Conservation (phyloP, 2,888 invertebrate species). For the Drosophila neotestacea region DNA sequence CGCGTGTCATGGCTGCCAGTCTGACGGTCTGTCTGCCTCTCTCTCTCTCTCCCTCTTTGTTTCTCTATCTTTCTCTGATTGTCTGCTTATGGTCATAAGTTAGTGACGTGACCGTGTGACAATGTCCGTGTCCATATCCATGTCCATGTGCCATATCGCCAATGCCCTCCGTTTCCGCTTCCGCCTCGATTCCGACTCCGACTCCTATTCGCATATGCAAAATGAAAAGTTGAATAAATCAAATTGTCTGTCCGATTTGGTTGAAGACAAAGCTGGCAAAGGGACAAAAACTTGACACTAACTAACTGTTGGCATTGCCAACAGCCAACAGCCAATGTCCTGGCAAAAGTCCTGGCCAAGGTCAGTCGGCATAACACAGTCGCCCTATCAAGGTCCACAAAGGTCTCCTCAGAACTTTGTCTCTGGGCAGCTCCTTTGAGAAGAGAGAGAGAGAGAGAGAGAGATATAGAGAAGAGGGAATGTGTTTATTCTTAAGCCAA, state of each 20-base stretch:
- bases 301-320: conserved; percentile 55
- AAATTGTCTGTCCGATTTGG: conserved; percentile 27
- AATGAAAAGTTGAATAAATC: conserved; percentile 61
- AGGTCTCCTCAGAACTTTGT: conserved; percentile 20
- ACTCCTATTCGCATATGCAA: conserved; percentile 55
- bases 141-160: conserved; percentile 8
- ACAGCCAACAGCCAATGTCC: conserved; percentile 11
- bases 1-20: conserved; percentile 19
- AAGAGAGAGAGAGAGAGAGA: neutral
- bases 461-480: neutral
- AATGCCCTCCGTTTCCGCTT: too few species aligned
- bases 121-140: conserved; percentile 15
- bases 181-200: conserved; percentile 6
- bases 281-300: conserved; percentile 61
- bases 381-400: conserved; percentile 1
- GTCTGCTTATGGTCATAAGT: conserved; percentile 39
- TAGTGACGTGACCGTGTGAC: conserved; percentile 39
- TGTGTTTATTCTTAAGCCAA: neutral
- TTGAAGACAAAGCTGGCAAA: conserved; percentile 35
- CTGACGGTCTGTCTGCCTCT: conserved; percentile 11
- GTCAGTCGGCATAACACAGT: conserved; percentile 14
- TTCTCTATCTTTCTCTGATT: conserved; percentile 2
- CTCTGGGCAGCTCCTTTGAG: neutral
- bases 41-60: conserved; percentile 5
- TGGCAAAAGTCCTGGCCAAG: conserved; percentile 44